These are phyloP conservation scores for Epistrophella euchroma DNA, from an alignment of 2,888 invertebrate species.

Conservation along the genomic window DNA sequence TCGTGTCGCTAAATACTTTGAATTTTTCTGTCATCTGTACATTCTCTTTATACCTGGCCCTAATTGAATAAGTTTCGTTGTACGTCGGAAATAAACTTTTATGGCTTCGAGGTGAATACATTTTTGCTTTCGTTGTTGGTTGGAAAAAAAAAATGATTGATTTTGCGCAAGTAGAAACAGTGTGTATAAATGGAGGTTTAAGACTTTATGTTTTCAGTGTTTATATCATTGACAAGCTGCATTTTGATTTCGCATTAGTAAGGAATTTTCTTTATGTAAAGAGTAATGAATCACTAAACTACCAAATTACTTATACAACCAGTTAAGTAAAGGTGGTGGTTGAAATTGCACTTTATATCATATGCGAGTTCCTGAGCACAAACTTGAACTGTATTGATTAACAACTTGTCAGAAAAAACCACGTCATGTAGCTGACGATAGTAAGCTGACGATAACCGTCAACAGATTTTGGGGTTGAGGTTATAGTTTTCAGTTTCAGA, in stretches of 20 bases:
- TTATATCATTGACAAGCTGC: constrained; percentile 23
- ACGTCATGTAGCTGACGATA: no score
- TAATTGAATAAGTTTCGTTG: constrained; percentile 69
- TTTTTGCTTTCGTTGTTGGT: constrained; percentile 39
- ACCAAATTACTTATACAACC: neutral
- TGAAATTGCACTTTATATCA: neutral
- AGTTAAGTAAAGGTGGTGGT: neutral
- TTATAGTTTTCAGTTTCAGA: no score
- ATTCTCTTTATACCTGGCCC: constrained; percentile 67
- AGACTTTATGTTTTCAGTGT: neutral
- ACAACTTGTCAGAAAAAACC: no score
- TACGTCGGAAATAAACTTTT: constrained; percentile 58
- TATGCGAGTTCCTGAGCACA: neutral
- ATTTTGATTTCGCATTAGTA: constrained; percentile 23
- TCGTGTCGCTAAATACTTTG: constrained; percentile 75
- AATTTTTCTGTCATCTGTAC: constrained; percentile 19
- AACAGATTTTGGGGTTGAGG: no score
- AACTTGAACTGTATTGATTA: no score
- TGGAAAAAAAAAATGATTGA: constrained; percentile 19
- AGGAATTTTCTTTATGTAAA: neutral
- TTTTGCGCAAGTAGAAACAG: constrained; percentile 31
- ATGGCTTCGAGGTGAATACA: constrained; percentile 61
- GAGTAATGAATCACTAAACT: neutral
- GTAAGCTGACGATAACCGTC: no score
- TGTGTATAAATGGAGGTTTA: neutral